phyloP scores from a whole-genome alignment of 2,797 vertebrate species.

The Argentina silus region DNA sequence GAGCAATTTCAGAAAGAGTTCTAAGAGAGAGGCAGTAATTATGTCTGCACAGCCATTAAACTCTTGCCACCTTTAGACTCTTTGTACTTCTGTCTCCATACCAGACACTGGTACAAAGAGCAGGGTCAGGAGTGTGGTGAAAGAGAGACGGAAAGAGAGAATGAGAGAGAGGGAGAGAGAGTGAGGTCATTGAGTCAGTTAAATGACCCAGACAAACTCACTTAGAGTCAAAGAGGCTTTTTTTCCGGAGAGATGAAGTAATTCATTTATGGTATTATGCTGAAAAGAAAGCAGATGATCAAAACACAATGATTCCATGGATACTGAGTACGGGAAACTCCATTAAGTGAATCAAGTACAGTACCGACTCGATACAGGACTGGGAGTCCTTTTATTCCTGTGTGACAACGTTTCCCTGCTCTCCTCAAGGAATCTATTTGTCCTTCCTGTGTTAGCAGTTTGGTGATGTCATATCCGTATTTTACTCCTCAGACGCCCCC shows the following conservation, averaged over 20 bases:
- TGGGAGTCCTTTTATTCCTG: too few species aligned
- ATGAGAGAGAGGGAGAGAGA: conserved; percentile 10
- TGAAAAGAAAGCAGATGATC: too few species aligned
- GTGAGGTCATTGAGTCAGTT: not conserved
- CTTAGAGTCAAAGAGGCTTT: not conserved
- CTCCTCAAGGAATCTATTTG: too few species aligned
- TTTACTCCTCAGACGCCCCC: too few species aligned
- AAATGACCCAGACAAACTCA: not conserved
- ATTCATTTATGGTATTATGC: not conserved
- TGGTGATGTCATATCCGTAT: too few species aligned
- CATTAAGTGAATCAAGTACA: too few species aligned
- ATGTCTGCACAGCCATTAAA: conserved; percentile 41
- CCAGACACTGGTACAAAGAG: conserved; percentile 29
- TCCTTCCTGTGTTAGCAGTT: too few species aligned
- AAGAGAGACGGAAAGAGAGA: not conserved
- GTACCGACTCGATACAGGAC: too few species aligned
- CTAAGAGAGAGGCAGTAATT: conserved; percentile 19
- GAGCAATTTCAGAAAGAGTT: not conserved
- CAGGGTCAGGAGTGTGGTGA: conserved; percentile 13
- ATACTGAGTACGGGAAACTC: too few species aligned
- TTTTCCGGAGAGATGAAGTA: not conserved
- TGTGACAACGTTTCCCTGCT: too few species aligned
- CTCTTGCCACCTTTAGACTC: conserved; percentile 17
- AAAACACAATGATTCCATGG: too few species aligned
- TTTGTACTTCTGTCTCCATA: conserved; percentile 10